Percentiles rank a stretch among this genome's conserved stretches.
Evolutionary conservation across 2,797 vertebrate species (phyloP).

Genomic region (Gambusia yucatana): DNA sequence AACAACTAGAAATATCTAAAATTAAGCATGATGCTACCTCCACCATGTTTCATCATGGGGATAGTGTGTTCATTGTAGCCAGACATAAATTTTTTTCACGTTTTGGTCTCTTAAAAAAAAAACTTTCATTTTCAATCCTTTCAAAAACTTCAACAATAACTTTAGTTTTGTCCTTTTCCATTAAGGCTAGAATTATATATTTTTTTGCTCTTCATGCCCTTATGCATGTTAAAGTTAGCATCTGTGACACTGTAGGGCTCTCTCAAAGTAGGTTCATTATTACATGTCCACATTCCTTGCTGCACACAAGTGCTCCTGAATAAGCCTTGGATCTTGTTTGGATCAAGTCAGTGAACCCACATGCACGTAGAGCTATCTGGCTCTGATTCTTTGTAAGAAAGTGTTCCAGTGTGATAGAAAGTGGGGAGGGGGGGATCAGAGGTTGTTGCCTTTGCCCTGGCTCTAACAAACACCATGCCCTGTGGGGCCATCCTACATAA

Average conservation of each 20-base stretch:
- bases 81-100: background rate
- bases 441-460: slow-evolving; percentile 63
- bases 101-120: background rate
- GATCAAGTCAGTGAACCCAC: slow-evolving; percentile 51
- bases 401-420: slow-evolving; percentile 36
- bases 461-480: slow-evolving; percentile 68
- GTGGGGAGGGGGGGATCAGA: slow-evolving; percentile 26
- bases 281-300: slow-evolving; percentile 46
- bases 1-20: background rate
- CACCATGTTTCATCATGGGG: background rate
- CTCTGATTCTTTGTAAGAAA: slow-evolving; percentile 46
- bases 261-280: slow-evolving; percentile 32
- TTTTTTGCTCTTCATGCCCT: background rate
- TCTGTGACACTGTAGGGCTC: slow-evolving; percentile 35
- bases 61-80: background rate
- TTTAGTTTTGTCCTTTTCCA: background rate
- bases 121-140: background rate
- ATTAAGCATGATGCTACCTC: background rate
- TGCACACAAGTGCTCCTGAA: slow-evolving; percentile 40
- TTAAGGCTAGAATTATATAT: slow-evolving; percentile 12
- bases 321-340: slow-evolving; percentile 57
- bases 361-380: slow-evolving; percentile 46
- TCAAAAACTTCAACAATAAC: background rate
- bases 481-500: slow-evolving; percentile 65
- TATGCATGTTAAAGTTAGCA: slow-evolving; percentile 43